Conservation (phyloP, 1,140 invertebrate species). For the Saccostrea echinata region DNA sequence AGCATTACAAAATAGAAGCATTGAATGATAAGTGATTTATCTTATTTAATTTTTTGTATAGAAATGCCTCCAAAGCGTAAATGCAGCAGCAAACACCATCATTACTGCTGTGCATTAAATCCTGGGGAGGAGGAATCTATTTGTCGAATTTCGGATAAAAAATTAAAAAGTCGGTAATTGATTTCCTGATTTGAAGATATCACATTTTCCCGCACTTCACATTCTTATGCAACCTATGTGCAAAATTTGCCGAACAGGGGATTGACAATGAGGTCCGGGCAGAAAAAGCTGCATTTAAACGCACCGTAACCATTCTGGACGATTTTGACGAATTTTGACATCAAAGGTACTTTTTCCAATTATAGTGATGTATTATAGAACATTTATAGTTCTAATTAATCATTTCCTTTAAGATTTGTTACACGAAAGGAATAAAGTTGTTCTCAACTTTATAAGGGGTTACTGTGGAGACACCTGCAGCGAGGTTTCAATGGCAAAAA, state of each 20-base stretch:
- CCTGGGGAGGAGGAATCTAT: not conserved
- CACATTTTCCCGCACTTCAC: slow-evolving; percentile 5
- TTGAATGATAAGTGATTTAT: not conserved
- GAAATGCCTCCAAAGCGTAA: not conserved
- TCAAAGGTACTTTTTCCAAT: not conserved
- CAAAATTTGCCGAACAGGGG: not conserved
- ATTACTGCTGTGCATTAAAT: not conserved
- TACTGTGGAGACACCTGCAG: not conserved
- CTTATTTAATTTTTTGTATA: not conserved
- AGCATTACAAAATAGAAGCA: not conserved
- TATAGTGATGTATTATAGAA: no score
- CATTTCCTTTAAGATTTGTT: not conserved
- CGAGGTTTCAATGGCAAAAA: not conserved
- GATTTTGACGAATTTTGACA: no score
- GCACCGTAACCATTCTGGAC: not conserved
- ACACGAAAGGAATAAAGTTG: not conserved
- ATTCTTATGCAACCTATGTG: not conserved
- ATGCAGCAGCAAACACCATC: not conserved
- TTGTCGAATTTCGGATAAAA: not conserved
- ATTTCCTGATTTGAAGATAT: not conserved
- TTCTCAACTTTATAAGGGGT: not conserved
- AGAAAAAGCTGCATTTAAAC: not conserved
- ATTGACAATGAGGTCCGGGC: not conserved
- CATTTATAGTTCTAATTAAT: no score
- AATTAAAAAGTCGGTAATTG: not conserved